Evolutionary conservation across 2,888 invertebrate genomes (phyloP).

Genomic region (Halictus quadricinctus): DNA sequence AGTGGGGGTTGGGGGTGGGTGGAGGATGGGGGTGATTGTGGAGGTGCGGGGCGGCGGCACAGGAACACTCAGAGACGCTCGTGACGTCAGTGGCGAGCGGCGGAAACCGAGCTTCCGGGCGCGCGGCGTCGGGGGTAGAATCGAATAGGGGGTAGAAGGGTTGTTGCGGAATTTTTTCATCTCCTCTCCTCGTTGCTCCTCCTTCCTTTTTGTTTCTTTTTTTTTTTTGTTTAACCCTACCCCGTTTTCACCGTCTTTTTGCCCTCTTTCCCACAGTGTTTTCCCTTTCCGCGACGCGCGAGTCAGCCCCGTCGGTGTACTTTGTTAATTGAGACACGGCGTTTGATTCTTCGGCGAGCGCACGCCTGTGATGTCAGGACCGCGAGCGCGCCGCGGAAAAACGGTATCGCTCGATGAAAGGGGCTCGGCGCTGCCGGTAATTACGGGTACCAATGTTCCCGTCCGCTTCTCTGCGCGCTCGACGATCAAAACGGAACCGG

Average conservation of each 20-base stretch:
- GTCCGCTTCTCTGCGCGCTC: neutral
- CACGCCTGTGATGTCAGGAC: slow-evolving; percentile 1
- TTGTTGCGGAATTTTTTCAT: slow-evolving; percentile 30
- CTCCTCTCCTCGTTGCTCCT: neutral
- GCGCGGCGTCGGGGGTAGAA: slow-evolving; percentile 15
- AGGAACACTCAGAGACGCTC: slow-evolving; percentile 64
- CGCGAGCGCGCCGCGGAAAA: neutral
- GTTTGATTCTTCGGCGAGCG: slow-evolving; percentile 17
- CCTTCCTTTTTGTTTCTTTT: neutral
- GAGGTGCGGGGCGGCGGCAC: slow-evolving; percentile 32
- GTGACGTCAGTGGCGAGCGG: slow-evolving; percentile 67
- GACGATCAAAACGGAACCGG: slow-evolving; percentile 1
- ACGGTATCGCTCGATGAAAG: slow-evolving; percentile 9
- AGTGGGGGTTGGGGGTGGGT: slow-evolving; percentile 12
- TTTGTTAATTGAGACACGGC: slow-evolving; percentile 37
- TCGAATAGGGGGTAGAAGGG: slow-evolving; percentile 21
- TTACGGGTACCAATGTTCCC: slow-evolving; percentile 29
- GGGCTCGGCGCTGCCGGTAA: slow-evolving; percentile 20
- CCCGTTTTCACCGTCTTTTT: neutral
- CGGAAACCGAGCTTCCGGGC: slow-evolving; percentile 36
- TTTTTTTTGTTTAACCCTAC: neutral
- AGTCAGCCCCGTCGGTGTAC: neutral
- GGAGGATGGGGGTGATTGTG: neutral
- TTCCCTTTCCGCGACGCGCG: slow-evolving; percentile 6
- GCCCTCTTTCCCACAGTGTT: neutral